Evolutionary conservation across 2,888 invertebrate species (phyloP), one percentile per base, ranked within the genome.

Genomic region (Archaeoteleia sp.): DNA sequence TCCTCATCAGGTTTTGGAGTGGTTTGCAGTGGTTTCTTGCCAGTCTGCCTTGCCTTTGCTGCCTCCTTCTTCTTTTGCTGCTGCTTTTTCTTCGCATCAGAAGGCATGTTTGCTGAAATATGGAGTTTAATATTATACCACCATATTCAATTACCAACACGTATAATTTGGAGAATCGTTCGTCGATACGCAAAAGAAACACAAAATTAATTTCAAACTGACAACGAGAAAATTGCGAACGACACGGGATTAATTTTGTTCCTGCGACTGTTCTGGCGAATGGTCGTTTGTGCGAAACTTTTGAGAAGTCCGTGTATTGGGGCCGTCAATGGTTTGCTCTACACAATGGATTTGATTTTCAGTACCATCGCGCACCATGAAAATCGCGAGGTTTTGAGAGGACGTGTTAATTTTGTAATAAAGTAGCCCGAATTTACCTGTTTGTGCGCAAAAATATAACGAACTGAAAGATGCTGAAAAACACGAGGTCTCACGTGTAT

Each of bases 51-150:
- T 67, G 90, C 91, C 82, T 92, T 94, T 2, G 95, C 93, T 49
- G 95, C 95, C 74, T 97, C 97, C 85, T 98, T 99, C 87, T 98
- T 99, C 86, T 96, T 96, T 83, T 95, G 95, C 83, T 95, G 96
- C 85, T 97, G 94, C 84, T 96, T 95, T 90, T 99, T 98, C 87
- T 99, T 98, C 25, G 97, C 93, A 87, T 98, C 98, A 79, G 99
- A 99, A 85, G 99, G 98, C 99, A 99, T 99, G 75, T 72, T 86
- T 66, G 20, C 55, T 55, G 17, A 34, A 54, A 53, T 25, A 10
- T 25, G 37, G 5, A 35, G 15, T 35, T 15, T 8, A 20, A 10
- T 23, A 17, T 40, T 39, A 32, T 14, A 17, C 20, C 30, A 57
- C 29, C 27, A 30, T 27, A 25, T 29, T 57, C 35, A 29, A 25